Percentiles rank a stretch among this genome's conserved stretches.
Conservation (phyloP, 1,140 invertebrate species). For the Bombyx mandarina region DNA sequence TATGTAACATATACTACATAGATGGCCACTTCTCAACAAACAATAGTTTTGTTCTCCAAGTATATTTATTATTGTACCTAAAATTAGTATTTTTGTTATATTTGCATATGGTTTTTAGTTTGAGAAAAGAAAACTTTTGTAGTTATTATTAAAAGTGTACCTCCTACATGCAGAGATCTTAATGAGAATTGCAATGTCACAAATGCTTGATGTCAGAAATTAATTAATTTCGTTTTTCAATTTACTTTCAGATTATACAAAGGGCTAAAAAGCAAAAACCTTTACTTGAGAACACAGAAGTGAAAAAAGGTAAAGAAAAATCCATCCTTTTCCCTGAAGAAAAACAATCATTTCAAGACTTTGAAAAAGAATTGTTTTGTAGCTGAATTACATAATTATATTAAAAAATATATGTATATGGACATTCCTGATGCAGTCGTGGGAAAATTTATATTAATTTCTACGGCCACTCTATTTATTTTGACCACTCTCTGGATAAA, state of each 20-base stretch:
- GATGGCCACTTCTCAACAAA: too few relatives aligned
- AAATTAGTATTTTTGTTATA: too few relatives aligned
- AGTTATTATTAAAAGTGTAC: too few relatives aligned
- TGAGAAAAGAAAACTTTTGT: too few relatives aligned
- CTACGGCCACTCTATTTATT: constrained; percentile 70
- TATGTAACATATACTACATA: too few relatives aligned
- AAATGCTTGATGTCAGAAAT: too few relatives aligned
- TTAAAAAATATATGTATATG: constrained; percentile 27
- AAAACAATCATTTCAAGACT: constrained; percentile 60
- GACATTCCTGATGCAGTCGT: constrained; percentile 49
- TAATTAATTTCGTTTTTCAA: too few relatives aligned
- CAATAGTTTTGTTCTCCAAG: too few relatives aligned
- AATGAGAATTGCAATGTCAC: too few relatives aligned
- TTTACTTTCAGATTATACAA: constrained; percentile 59
- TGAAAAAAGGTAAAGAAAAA: constrained; percentile 51
- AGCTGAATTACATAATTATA: constrained; percentile 10
- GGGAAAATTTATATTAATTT: constrained; percentile 73
- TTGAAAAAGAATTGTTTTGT: constrained; percentile 66
- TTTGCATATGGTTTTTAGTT: too few relatives aligned
- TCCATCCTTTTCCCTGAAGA: constrained; percentile 72
- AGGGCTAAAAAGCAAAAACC: constrained; percentile 66
- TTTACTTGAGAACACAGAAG: constrained; percentile 42
- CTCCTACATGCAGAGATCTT: too few relatives aligned
- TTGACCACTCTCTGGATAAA: constrained; percentile 80
- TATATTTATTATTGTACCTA: too few relatives aligned